Percentiles rank a stretch among this genome's conserved stretches.
These are phyloP conservation scores for Lepeophtheirus salmonis DNA, from an alignment of 1,140 invertebrate genomes.

Conservation along the genomic window DNA sequence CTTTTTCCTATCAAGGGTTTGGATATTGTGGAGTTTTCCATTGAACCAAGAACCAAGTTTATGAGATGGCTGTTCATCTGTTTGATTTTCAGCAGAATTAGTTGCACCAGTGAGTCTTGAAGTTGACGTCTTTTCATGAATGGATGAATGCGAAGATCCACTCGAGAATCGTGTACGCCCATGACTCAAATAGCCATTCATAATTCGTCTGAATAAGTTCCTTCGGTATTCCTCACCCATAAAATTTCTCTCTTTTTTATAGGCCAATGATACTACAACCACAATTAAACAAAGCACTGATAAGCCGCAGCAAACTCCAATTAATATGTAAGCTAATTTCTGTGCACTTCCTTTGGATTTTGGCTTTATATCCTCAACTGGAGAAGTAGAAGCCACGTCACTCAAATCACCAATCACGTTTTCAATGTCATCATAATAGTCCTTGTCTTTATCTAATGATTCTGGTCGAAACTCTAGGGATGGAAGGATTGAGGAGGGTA, in stretches of 20 bases:
- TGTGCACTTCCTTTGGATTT: constrained; percentile 21
- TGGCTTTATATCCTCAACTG: background rate
- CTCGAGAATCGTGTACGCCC: background rate
- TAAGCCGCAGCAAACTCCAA: constrained; percentile 26
- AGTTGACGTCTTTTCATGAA: constrained; percentile 5
- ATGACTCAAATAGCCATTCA: constrained; percentile 1
- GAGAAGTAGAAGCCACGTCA: background rate
- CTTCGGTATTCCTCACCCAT: constrained; percentile 4
- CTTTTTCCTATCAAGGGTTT: constrained; percentile 10
- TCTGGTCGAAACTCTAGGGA: background rate
- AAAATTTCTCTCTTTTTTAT: constrained; percentile 18
- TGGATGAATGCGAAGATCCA: too few species aligned
- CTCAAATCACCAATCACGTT: background rate
- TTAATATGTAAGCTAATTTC: constrained; percentile 26
- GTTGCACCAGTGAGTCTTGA: constrained; percentile 6
- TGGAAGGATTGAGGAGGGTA: background rate
- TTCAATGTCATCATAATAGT: background rate
- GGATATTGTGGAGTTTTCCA: constrained; percentile 10
- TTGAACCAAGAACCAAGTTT: constrained; percentile 19
- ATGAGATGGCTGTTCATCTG: constrained; percentile 2
- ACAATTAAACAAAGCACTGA: constrained; percentile 25
- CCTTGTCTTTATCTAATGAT: background rate
- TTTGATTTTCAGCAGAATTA: background rate
- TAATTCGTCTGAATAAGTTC: background rate
- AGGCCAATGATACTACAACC: constrained; percentile 24